Evolutionary conservation across 2,797 vertebrate genomes (phyloP).

Genomic region (Esox masquinongy): DNA sequence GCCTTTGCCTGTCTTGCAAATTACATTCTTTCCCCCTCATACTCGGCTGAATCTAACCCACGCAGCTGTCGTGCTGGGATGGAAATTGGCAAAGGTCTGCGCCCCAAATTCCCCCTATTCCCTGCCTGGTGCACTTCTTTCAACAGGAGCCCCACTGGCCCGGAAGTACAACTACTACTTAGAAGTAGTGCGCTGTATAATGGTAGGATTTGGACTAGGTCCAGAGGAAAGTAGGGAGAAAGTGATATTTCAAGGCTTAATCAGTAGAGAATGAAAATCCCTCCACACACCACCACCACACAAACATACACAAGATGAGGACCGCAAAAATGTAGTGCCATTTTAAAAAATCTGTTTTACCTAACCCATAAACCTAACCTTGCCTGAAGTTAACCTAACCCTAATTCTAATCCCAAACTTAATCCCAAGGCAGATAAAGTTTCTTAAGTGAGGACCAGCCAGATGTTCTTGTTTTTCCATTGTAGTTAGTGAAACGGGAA

Average conservation of each 20-base stretch:
- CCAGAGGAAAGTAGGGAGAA: conserved; percentile 32
- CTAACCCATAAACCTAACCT: no score
- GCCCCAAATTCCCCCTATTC: neutral
- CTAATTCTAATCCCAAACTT: no score
- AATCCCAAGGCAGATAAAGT: no score
- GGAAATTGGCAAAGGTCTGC: neutral
- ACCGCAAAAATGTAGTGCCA: no score
- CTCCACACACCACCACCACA: conserved; percentile 8
- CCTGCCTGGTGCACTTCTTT: neutral
- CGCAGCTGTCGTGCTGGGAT: conserved; percentile 16
- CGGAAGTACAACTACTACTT: neutral
- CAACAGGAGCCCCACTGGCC: no score
- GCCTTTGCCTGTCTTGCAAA: neutral
- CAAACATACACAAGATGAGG: no score
- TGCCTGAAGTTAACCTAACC: no score
- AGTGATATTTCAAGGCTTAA: conserved; percentile 45
- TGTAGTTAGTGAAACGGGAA: no score
- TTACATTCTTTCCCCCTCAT: conserved; percentile 8
- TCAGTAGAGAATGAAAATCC: conserved; percentile 38
- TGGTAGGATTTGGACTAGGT: conserved; percentile 10
- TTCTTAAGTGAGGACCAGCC: no score
- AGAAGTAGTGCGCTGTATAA: neutral
- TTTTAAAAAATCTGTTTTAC: no score
- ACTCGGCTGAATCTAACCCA: neutral
- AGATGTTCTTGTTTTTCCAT: no score